Evolutionary conservation across 2,113 vertebrate species (phyloP), one percentile per base, ranked within the genome.

Genomic region (Forbesichthys papilliferus): DNA sequence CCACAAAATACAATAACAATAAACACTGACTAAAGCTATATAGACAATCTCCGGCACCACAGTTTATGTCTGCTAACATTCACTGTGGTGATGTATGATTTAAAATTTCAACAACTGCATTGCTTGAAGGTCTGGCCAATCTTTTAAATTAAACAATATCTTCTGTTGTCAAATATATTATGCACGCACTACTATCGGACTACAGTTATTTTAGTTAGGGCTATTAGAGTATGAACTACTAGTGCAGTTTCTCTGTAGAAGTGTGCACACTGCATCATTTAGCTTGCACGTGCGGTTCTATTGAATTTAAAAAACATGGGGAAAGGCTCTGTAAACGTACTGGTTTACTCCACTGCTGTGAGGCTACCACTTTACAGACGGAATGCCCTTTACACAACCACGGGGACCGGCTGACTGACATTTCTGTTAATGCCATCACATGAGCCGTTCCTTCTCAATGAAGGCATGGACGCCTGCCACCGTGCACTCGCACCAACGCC

Each of bases 341-440:
- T 71, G 64, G 68, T 75, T 81, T 66, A 51, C 63, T 65, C 69
- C 69, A 75, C 66, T 61, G 51, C 82, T 57, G 73, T 13, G 11
- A 51, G 55, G 70, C 66, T 78, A 69, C 65, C 64, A 64, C 33
- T 16, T 16, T 16, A 16, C 16, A 79, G 68, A 79, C 77, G 69
- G 73, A 75, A 74, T 85, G 86, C 76, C 82, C 82, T 88, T 86
- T 81, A 67, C 80, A 61, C 85, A 76, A 80, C 78, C 65, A 51
- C 81, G 67, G 81, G 75, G 71, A 77, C 76, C 4, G 75, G 61
- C 64, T 77, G 80, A 87, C 64, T 86, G 86, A 84, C 87, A 86
- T 83, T 84, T 89, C 77, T 74, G 81, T 82, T 88, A 83, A 85
- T 85, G 84, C 79, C 87, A 86, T 86, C 85, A 76, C 84, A 83